Evolutionary conservation across 2,797 vertebrate genomes (phyloP).

Genomic region (Typhlichthys eigenmanni): DNA sequence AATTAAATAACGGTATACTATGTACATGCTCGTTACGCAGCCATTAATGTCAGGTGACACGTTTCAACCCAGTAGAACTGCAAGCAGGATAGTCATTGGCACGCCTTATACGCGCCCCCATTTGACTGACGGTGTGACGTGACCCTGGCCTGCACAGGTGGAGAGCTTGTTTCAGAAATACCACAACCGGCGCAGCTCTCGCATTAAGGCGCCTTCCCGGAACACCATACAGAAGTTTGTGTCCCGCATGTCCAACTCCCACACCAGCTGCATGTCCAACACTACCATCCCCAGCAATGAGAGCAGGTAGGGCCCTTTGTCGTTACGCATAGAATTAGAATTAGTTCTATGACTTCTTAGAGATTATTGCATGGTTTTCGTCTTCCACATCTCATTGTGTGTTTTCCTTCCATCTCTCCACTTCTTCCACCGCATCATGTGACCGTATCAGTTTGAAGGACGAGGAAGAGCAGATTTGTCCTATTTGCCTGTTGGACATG

Average conservation of each 20-base stretch:
- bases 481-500: conserved; percentile 90
- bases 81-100: no score
- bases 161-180: conserved; percentile 94
- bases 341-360: no score
- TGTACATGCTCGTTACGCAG: no score
- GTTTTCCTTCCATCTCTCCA: neutral
- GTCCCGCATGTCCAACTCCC: conserved; percentile 89
- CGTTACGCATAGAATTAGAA: neutral
- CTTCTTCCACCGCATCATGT: neutral
- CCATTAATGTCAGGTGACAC: no score
- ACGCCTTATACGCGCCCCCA: no score
- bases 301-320: conserved; percentile 77
- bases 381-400: neutral
- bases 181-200: conserved; percentile 88
- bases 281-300: conserved; percentile 87
- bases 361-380: no score
- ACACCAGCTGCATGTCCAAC: conserved; percentile 84
- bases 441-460: conserved; percentile 80
- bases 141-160: conserved; percentile 71
- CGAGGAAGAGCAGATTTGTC: conserved; percentile 92
- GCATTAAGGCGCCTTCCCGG: conserved; percentile 91
- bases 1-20: no score
- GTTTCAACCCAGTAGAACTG: no score
- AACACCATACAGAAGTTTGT: conserved; percentile 94
- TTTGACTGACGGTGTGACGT: neutral